These are phyloP conservation scores for Colossoma macropomum DNA, from an alignment of 2,113 vertebrate genomes.

Conservation along the genomic window DNA sequence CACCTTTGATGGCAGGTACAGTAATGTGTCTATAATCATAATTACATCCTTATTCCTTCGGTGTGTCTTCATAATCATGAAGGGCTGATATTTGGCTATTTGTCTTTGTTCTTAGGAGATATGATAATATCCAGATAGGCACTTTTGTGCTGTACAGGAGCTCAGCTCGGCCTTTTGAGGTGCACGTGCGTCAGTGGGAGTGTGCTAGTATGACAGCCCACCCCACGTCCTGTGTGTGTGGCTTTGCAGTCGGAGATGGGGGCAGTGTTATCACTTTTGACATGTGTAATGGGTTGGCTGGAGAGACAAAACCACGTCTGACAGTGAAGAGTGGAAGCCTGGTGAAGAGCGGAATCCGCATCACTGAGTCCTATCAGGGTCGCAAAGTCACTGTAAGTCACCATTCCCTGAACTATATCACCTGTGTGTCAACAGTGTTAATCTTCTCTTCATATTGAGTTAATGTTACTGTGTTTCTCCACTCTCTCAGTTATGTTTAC, in stretches of 20 bases:
- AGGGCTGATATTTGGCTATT: background rate
- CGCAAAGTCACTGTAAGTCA: constrained; percentile 90
- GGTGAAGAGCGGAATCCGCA: constrained; percentile 75
- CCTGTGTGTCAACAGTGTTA: background rate
- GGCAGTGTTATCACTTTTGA: constrained; percentile 82
- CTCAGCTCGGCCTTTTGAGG: constrained; percentile 80
- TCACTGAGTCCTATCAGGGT: constrained; percentile 88
- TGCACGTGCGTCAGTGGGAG: constrained; percentile 90
- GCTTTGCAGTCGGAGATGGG: constrained; percentile 84
- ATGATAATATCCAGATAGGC: constrained; percentile 88
- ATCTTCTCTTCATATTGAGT: background rate
- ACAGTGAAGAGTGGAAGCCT: constrained; percentile 80
- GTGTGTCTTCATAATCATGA: background rate
- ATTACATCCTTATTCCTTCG: background rate
- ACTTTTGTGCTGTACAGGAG: constrained; percentile 90
- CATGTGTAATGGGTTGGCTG: constrained; percentile 86
- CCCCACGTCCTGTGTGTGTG: constrained; percentile 85
- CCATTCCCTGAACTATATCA: background rate
- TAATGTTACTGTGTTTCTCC: background rate
- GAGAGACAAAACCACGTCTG: constrained; percentile 82
- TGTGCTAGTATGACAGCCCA: constrained; percentile 82
- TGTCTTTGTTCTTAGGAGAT: constrained; percentile 73
- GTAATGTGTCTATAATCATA: background rate
- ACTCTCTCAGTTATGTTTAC: too few relatives aligned
- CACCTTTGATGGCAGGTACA: constrained; percentile 93